Evolutionary conservation across 2,113 vertebrate genomes (phyloP), one percentile per base, ranked within the genome.

Genomic region (Struthio camelus): DNA sequence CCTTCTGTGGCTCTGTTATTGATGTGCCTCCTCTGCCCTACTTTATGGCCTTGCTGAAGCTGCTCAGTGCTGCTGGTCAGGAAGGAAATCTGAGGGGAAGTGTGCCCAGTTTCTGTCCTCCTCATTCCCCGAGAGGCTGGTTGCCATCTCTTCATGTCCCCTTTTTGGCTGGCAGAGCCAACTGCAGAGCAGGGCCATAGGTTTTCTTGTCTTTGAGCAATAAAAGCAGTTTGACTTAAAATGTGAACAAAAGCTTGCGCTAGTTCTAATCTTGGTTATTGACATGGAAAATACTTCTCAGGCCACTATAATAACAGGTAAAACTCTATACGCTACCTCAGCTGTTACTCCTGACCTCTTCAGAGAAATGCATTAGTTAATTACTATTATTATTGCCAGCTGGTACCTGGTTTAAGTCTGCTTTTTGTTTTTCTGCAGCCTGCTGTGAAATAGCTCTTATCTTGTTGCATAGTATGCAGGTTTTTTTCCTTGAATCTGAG

Each of bases 341-440:
- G 3, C 36, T 72, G 59, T 83, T 91, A 66, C 50, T 92, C 79
- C 75, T 84, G 79, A 90, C 59, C 48, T 56, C 85, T 90, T 95
- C 76, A 78, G 77, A 93, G 83, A 92, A 92, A 93, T 90, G 56
- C 51, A 58, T 51, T 59, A 75, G 87, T 96, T 96, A 96, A 92
- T 96, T n/a, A 56, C 46, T 85, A 8, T 75, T 75, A 42, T 90
- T 86, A 84, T 51, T 93, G 65, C 56, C 71, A 69, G 48, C n/a
- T 92, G 72, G 56, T 94, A 85, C 87, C 54, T 90, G 72, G 51
- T 90, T 73, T 88, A 83, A 80, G 32, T 73, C 53, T 87, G 65
- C 28, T 42, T 48, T 87, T 95, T 71, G 14, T 85, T 87, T 95
- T 88, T 20, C 69, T 71, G 25, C n/a, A 89, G 36, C 17, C 2